Percentiles rank a stretch among this genome's conserved stretches.
These are phyloP conservation scores for Gorsachius goisagi DNA, from an alignment of 2,113 vertebrate species.

Conservation along the genomic window DNA sequence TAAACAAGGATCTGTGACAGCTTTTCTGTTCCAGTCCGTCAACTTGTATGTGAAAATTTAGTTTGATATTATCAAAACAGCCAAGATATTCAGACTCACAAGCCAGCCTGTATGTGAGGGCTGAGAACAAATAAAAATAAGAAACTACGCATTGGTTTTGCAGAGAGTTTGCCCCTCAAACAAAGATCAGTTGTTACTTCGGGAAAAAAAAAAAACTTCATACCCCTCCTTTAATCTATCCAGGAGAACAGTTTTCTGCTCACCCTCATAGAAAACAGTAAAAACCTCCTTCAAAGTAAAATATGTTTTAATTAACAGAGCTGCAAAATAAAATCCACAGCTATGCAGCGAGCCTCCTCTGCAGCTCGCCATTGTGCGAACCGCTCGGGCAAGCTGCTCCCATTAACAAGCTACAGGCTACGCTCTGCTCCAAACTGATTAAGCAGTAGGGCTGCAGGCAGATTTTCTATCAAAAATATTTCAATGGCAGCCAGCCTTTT, in stretches of 20 bases:
- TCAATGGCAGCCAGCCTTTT: slow-evolving; percentile 16
- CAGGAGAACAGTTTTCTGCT: slow-evolving; percentile 29
- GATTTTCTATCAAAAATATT: slow-evolving; percentile 34
- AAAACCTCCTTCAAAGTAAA: slow-evolving; percentile 50
- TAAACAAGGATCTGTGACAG: background rate
- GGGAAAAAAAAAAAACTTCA: background rate
- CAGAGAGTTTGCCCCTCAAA: slow-evolving; percentile 8
- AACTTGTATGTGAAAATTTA: background rate
- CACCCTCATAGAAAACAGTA: slow-evolving; percentile 33
- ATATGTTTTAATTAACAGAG: slow-evolving; percentile 61
- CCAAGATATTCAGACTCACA: background rate
- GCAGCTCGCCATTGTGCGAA: slow-evolving; percentile 1
- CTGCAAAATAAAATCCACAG: slow-evolving; percentile 50
- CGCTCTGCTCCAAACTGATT: slow-evolving; percentile 38
- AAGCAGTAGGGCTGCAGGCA: slow-evolving; percentile 41
- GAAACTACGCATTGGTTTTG: background rate
- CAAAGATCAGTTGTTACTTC: background rate
- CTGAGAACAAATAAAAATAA: slow-evolving; percentile 11
- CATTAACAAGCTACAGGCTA: slow-evolving; percentile 58
- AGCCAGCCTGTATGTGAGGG: background rate
- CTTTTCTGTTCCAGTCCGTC: background rate
- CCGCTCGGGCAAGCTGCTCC: slow-evolving; percentile 20
- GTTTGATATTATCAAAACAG: background rate
- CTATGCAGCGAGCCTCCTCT: slow-evolving; percentile 26
- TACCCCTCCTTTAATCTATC: slow-evolving; percentile 34